Evolutionary conservation across 2,888 invertebrate genomes (phyloP), one percentile per base, ranked within the genome.

Genomic region (Tetramorium bicarinatum): DNA sequence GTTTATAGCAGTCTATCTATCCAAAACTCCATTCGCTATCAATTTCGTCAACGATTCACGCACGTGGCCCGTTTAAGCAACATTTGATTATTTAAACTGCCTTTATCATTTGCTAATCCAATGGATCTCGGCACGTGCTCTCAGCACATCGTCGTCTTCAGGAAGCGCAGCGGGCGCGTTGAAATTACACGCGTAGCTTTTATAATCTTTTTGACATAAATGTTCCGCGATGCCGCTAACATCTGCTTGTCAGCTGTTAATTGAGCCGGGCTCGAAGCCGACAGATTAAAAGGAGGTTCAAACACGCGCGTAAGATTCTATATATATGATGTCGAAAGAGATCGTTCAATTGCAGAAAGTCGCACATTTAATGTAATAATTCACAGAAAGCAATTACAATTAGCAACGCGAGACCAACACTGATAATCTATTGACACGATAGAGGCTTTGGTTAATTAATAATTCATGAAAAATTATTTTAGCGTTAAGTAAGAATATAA

Each of bases 241-340:
- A 91, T 92, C 90, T 92, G 92, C 84, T 82, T 77, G 77, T 89
- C 90, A 89, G 88, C 88, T 89, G 90, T 82, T 87, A 86, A 89
- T 89, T 89, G 75, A 71, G 29, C 52, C 41, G n/a, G 7, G 41
- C 69, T 56, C 49, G 79, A 69, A 67, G 69, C 21, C 44, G 79
- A 49, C 34, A 79, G 79, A 79, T 79, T 59, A 79, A 82, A 61
- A 34, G 67, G 21, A 52, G 34, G 41, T 52, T 59, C 15, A 41
- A 52, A 41, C 44, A 18, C n/a, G 64, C 81, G 47, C 38, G 47
- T 54, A 38, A 38, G 54, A 61, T 54, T 34, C 52, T 44, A 44
- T 9, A 21, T 21, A 9, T 9, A 21, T 9, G 64, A 77, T 11
- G 25, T 25, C 25, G 47, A 82, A 82, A 79, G 77, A 81, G 62